Percentiles rank a stretch among this genome's conserved stretches.
Conservation (phyloP, 2,797 vertebrate species). For the Myotis myotis region DNA sequence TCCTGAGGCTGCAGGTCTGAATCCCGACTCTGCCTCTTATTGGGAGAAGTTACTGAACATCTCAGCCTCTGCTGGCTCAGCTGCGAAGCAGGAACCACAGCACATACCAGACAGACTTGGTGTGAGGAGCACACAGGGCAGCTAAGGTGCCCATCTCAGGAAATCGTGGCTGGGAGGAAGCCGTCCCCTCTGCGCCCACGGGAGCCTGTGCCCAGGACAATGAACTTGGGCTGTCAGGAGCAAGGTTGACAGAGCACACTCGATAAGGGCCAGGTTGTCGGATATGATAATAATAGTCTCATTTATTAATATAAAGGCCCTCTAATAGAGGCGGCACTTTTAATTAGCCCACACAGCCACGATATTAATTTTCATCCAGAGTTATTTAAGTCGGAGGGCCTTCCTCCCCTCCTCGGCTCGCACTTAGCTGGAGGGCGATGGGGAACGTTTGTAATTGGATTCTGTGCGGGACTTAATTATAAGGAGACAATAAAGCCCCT, state of each 20-base stretch:
- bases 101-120: rapidly evolving
- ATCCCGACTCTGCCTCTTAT: background rate
- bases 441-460: conserved; percentile 82
- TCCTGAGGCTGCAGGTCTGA: background rate
- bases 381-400: conserved; percentile 78
- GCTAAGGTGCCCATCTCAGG: background rate
- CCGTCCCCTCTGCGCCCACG: background rate
- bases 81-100: background rate
- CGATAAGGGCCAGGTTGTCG: conserved; percentile 79
- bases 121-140: rapidly evolving
- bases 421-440: conserved; percentile 76
- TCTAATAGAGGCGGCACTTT: conserved; percentile 79
- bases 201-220: background rate
- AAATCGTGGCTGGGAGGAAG: rapidly evolving
- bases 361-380: conserved; percentile 82
- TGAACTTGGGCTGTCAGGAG: conserved; percentile 72
- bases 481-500: conserved; percentile 78
- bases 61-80: background rate
- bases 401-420: conserved; percentile 70
- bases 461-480: conserved; percentile 82
- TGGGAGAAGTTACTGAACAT: background rate
- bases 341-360: conserved; percentile 80
- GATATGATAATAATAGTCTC: conserved; percentile 82
- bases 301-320: conserved; percentile 82
- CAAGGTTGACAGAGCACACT: conserved; percentile 67